Percentiles rank a stretch among this genome's conserved stretches.
Evolutionary conservation across 2,113 vertebrate species (phyloP).

Genomic region (Ranitomeya imitator): DNA sequence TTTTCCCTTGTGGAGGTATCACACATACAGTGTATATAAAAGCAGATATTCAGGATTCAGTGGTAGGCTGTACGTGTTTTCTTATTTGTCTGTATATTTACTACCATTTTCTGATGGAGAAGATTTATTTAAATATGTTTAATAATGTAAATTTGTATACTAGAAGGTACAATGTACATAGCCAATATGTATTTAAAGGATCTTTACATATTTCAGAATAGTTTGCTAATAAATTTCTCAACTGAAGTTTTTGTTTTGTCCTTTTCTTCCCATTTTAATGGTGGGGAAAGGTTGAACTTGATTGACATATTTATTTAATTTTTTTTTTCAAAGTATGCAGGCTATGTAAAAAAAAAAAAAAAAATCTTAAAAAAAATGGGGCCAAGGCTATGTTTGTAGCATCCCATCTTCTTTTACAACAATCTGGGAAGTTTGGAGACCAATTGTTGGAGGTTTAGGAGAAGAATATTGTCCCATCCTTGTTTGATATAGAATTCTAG

Average conservation of each 20-base stretch:
- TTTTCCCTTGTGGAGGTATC: neutral
- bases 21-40: constrained; percentile 14
- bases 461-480: too few relatives aligned
- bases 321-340: too few relatives aligned
- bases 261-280: neutral
- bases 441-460: too few relatives aligned
- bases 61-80: constrained; percentile 63
- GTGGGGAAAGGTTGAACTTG: too few relatives aligned
- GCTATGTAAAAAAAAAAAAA: too few relatives aligned
- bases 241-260: constrained; percentile 58
- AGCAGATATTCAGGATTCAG: constrained; percentile 42
- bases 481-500: too few relatives aligned
- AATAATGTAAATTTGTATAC: constrained; percentile 74
- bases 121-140: constrained; percentile 72
- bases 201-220: constrained; percentile 78
- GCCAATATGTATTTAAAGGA: constrained; percentile 77
- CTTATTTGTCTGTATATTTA: constrained; percentile 61
- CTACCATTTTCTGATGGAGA: constrained; percentile 62
- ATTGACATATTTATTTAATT: too few relatives aligned
- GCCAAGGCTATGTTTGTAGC: too few relatives aligned
- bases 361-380: too few relatives aligned
- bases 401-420: too few relatives aligned
- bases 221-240: constrained; percentile 77
- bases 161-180: constrained; percentile 54
- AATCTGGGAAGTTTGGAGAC: too few relatives aligned